These are phyloP conservation scores for Nasonia vitripennis DNA, from an alignment of 1,140 invertebrate genomes.

Conservation along the genomic window DNA sequence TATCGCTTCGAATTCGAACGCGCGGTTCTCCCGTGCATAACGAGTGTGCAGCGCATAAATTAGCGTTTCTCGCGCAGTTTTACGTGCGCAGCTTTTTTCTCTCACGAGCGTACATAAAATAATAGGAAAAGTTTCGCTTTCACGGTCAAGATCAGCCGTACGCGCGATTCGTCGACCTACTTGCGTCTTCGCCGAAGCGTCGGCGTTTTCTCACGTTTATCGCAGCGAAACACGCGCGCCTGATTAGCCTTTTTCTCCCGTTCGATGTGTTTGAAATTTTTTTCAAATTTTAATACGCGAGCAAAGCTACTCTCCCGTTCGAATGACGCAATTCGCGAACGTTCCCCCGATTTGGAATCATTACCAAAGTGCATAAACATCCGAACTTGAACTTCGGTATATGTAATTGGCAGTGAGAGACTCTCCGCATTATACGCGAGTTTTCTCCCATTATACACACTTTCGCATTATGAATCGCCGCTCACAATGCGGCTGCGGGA, in stretches of 20 bases:
- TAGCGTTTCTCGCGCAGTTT: not conserved
- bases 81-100: not conserved
- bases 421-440: too few relatives aligned
- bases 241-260: not conserved
- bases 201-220: not conserved
- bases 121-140: constrained; percentile 20
- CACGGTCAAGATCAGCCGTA: constrained; percentile 17
- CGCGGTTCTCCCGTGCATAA: too few relatives aligned
- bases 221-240: not conserved
- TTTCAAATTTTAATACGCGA: too few relatives aligned
- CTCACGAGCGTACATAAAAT: not conserved
- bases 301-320: too few relatives aligned
- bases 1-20: too few relatives aligned
- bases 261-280: too few relatives aligned
- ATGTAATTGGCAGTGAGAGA: too few relatives aligned
- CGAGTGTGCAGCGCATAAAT: too few relatives aligned
- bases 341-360: not conserved
- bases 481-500: too few relatives aligned
- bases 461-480: too few relatives aligned
- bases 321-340: not conserved
- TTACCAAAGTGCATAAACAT: not conserved
- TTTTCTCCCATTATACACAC: too few relatives aligned
- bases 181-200: not conserved
- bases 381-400: not conserved
- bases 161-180: constrained; percentile 16